Evolutionary conservation across 2,113 vertebrate genomes (phyloP).

Genomic region (Poeciliopsis occidentalis): DNA sequence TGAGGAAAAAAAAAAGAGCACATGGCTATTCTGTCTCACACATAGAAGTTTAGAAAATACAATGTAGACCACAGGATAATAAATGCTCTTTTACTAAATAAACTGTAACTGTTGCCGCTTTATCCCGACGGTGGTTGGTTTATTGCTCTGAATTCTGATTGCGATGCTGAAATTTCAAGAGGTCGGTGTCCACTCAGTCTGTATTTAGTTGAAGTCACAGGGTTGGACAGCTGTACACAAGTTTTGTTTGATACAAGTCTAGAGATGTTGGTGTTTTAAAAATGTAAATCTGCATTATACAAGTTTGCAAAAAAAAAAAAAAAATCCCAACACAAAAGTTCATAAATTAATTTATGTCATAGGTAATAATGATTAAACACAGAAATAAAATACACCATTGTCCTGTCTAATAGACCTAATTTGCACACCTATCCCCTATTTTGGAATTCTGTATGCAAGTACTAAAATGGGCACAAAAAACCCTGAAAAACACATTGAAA

Average conservation of each 20-base stretch:
- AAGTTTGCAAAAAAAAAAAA: no score
- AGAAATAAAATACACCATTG: no score
- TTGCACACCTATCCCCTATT: no score
- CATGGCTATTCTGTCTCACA: conserved; percentile 38
- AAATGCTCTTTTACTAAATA: conserved; percentile 55
- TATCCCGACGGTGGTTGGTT: conserved; percentile 55
- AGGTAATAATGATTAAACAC: no score
- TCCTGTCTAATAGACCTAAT: no score
- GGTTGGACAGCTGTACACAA: neutral
- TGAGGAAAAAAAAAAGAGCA: conserved; percentile 30
- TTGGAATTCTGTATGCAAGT: no score
- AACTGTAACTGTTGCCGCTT: conserved; percentile 47
- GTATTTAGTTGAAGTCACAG: conserved; percentile 35
- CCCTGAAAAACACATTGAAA: neutral
- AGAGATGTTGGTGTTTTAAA: neutral
- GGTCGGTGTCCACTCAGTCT: conserved; percentile 46
- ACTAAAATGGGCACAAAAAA: neutral
- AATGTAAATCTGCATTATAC: neutral
- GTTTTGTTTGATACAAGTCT: neutral
- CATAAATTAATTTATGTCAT: no score
- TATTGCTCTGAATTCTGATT: conserved; percentile 55
- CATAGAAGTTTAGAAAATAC: conserved; percentile 50
- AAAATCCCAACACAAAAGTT: no score
- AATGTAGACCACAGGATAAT: conserved; percentile 70
- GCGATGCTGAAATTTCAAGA: conserved; percentile 44